These are phyloP conservation scores for Willowsia nigromaculata DNA, from an alignment of 2,888 invertebrate genomes.

Conservation along the genomic window DNA sequence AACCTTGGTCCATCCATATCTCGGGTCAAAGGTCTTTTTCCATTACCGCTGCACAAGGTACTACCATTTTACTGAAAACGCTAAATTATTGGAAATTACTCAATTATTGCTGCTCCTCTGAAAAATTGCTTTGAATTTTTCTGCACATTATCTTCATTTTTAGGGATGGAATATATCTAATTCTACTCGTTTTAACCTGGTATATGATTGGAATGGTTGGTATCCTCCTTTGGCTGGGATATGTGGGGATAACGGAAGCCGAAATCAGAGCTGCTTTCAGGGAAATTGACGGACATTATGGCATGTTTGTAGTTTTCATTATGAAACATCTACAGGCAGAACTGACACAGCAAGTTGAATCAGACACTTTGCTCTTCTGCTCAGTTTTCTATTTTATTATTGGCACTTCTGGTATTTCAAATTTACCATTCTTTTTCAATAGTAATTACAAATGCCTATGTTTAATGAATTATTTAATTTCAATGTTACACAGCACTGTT, in stretches of 20 bases:
- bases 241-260: conserved; percentile 59
- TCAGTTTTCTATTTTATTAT: conserved; percentile 69
- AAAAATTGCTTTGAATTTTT: too few relatives aligned
- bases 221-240: conserved; percentile 72
- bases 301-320: conserved; percentile 69
- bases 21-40: conserved; percentile 73
- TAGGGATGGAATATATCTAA: conserved; percentile 71
- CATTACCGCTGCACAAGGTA: conserved; percentile 71
- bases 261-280: conserved; percentile 62
- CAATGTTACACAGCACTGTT: conserved; percentile 51
- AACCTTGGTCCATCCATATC: conserved; percentile 72
- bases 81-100: not conserved
- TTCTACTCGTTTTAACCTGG: conserved; percentile 65
- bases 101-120: too few relatives aligned
- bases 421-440: too few relatives aligned
- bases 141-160: too few relatives aligned
- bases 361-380: conserved; percentile 68
- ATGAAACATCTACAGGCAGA: conserved; percentile 74
- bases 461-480: not conserved
- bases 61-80: not conserved
- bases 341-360: conserved; percentile 64
- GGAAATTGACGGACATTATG: conserved; percentile 72
- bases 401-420: conserved; percentile 49
- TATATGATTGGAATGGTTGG: conserved; percentile 53
- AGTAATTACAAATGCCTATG: not conserved